Conservation (phyloP, 2,888 invertebrate species). For the Hypselothyrea guttata region DNA sequence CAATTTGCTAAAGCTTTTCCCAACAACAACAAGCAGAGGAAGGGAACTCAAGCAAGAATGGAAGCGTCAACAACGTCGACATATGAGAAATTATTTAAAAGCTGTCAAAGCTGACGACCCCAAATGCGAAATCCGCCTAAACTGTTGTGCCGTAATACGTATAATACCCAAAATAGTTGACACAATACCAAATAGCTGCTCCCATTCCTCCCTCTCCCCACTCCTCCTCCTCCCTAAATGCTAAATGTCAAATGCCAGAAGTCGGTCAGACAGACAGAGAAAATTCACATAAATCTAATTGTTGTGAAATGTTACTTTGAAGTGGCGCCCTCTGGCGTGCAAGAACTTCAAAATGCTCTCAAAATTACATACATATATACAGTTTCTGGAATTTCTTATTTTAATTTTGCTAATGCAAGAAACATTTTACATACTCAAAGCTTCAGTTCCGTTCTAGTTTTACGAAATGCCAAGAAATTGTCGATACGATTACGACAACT, state of each 20-base stretch:
- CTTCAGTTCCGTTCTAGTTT: conserved; percentile 68
- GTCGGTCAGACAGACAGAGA: conserved; percentile 3
- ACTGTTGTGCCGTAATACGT: neutral
- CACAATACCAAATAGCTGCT: conserved; percentile 5
- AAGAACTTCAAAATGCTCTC: conserved; percentile 15
- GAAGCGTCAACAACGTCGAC: conserved; percentile 37
- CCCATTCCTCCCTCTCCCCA: too few species aligned
- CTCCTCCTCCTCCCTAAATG: conserved; percentile 16
- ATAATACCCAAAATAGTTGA: conserved; percentile 30
- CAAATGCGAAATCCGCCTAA: conserved; percentile 22
- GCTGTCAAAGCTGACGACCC: conserved; percentile 30
- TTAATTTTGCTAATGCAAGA: conserved; percentile 70
- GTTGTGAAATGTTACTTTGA: conserved; percentile 48
- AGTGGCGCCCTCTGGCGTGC: conserved; percentile 41
- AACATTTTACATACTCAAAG: conserved; percentile 47
- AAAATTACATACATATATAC: neutral
- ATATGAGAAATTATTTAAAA: conserved; percentile 48
- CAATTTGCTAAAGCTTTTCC: conserved; percentile 38
- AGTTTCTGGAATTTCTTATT: conserved; percentile 31
- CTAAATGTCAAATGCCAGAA: conserved; percentile 49
- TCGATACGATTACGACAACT: conserved; percentile 65
- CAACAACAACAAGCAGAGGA: neutral
- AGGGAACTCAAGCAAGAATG: conserved; percentile 2
- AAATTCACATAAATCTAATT: conserved; percentile 52
- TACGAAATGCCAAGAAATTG: conserved; percentile 61